phyloP scores from a whole-genome alignment of 2,888 invertebrate species.

The Lasioglossum morio region DNA sequence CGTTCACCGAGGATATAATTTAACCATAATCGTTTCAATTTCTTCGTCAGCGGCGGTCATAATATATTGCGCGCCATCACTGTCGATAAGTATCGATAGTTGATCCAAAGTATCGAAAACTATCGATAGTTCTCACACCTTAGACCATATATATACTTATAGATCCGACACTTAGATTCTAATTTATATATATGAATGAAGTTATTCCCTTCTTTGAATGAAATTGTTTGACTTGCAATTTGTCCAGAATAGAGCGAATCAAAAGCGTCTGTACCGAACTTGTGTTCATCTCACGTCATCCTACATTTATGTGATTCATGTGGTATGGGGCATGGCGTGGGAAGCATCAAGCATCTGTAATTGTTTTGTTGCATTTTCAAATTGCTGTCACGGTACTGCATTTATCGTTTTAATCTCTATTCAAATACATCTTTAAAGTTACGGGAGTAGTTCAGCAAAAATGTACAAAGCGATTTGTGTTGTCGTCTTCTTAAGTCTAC shows the following conservation, averaged over 20 bases:
- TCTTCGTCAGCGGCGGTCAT: not conserved
- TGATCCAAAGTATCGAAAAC: too few species aligned
- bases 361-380: constrained; percentile 4
- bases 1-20: not conserved
- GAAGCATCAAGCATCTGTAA: not conserved
- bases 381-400: not conserved
- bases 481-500: constrained; percentile 44
- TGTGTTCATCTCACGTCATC: not conserved
- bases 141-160: too few species aligned
- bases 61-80: too few species aligned
- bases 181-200: not conserved
- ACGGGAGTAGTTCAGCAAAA: not conserved
- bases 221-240: not conserved
- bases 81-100: too few species aligned
- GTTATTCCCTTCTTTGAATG: not conserved
- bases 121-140: too few species aligned
- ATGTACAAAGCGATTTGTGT: constrained; percentile 50
- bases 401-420: not conserved
- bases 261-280: not conserved
- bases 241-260: not conserved
- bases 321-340: too few species aligned
- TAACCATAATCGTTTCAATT: not conserved
- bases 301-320: not conserved
- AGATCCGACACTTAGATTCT: too few species aligned
- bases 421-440: not conserved